These are phyloP conservation scores for Phlogophora meticulosa DNA, from an alignment of 2,888 invertebrate species.

Conservation along the genomic window DNA sequence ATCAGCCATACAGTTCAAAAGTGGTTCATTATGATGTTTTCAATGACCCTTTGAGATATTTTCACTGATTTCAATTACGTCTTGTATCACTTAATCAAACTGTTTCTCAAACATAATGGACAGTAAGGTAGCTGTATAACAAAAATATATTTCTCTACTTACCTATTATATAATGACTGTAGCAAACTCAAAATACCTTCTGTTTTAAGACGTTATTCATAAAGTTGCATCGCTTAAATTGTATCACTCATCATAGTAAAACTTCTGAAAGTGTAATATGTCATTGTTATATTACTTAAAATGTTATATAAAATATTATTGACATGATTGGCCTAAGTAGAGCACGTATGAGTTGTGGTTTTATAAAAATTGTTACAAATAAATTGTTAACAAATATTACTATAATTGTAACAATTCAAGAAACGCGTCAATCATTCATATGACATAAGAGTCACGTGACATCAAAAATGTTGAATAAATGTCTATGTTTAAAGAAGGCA, in stretches of 20 bases:
- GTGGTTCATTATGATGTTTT: too few species aligned
- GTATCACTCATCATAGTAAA: neutral
- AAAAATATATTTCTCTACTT: constrained; percentile 60
- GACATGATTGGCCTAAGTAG: constrained; percentile 46
- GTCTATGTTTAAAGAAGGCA: too few species aligned
- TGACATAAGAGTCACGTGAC: neutral
- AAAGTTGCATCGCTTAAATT: constrained; percentile 21
- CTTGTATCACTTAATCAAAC: neutral
- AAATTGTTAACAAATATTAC: neutral
- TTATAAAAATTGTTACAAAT: neutral
- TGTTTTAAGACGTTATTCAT: constrained; percentile 5
- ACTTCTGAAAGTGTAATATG: constrained; percentile 3
- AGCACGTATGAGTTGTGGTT: neutral
- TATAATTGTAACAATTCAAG: neutral
- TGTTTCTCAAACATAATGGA: constrained; percentile 25
- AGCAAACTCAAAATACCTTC: constrained; percentile 17
- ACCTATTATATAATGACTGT: constrained; percentile 33
- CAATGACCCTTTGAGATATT: too few species aligned
- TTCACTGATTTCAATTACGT: too few species aligned
- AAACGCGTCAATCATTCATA: neutral
- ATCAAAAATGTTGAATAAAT: too few species aligned
- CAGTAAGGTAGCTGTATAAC: constrained; percentile 48
- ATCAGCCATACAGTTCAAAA: too few species aligned
- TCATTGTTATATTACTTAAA: constrained; percentile 9
- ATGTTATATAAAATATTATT: neutral